Evolutionary conservation across 2,888 invertebrate genomes (phyloP), one percentile per base, ranked within the genome.

Genomic region (Nesidiocoris tenuis): DNA sequence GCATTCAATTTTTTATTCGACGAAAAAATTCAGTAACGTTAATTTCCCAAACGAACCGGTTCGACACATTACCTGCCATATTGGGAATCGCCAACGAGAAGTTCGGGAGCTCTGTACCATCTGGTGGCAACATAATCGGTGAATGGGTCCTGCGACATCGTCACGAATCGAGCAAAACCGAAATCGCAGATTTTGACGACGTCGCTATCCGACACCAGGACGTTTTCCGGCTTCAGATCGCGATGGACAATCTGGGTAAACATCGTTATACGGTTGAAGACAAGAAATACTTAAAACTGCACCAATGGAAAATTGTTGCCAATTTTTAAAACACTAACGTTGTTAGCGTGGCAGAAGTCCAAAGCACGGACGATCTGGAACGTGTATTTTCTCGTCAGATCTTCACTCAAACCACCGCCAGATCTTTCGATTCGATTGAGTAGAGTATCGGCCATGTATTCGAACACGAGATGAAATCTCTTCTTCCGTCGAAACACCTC

Each of bases 171-270:
- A 0, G 95, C 95, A 82, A 95, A 95, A 0, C 95, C 95, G 80
- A 95, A 91, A 85, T 95, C 95, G 83, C 95, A 95, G n/a, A 95
- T 85, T 84, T 95, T 95, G 56, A 95, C 91, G 2, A 95, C 90
- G 0, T 94, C 94, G 56, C 87, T 85, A 77, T 89, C 89, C 0
- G 92, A 92, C 0, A 95, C 91, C 76, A 95, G 85, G 61, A 95
- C 91, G 83, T 95, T 95, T 83, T 95, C 95, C 1, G 95, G 95
- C 82, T 95, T 95, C 63, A 95, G 89, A 82, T 95, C 95, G 63
- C 95, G 87, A 82, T 95, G 95, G 81, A 95, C 92, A 80, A 94
- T 90, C 92, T 92, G 83, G n/a, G n/a, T n/a, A n/a, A n/a, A n/a
- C n/a, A n/a, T n/a, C n/a, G n/a, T n/a, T n/a, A n/a, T n/a, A n/a